Conservation (phyloP, 23 tunicate species). For the Diplosoma virens region DNA sequence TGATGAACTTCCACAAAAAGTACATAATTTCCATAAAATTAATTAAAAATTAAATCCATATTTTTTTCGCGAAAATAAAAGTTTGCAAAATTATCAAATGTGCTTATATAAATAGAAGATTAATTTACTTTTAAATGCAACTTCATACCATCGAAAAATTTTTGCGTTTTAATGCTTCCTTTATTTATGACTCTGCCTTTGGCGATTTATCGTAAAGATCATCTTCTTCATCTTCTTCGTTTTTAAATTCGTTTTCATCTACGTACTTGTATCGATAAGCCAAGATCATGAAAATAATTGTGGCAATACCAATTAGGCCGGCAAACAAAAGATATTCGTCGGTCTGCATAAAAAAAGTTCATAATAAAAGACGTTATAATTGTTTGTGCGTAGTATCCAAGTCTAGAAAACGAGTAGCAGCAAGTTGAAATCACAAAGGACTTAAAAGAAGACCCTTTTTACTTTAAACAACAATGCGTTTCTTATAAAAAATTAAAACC, state of each 20-base stretch:
- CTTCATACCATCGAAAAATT: too few species aligned
- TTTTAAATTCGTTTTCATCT: constrained; percentile 51
- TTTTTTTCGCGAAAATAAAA: too few species aligned
- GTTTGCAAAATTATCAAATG: too few species aligned
- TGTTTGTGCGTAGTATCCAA: too few species aligned
- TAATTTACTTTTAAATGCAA: too few species aligned
- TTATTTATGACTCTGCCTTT: not conserved
- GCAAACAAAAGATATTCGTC: constrained; percentile 69
- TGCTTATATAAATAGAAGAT: too few species aligned
- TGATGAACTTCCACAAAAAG: too few species aligned
- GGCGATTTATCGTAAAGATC: not conserved
- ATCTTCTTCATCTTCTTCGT: not conserved
- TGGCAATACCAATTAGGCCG: constrained; percentile 56
- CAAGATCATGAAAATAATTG: constrained; percentile 48
- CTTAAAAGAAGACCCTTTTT: not conserved
- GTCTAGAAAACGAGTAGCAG: not conserved
- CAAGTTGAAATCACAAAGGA: not conserved
- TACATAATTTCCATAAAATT: too few species aligned
- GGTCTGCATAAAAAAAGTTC: constrained; percentile 25
- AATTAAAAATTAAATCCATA: too few species aligned
- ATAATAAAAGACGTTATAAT: too few species aligned
- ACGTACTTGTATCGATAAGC: constrained; percentile 63
- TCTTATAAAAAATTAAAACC: too few species aligned
- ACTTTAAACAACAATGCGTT: not conserved
- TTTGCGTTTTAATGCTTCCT: too few species aligned